Evolutionary conservation across 2,797 vertebrate genomes (phyloP), one percentile per base, ranked within the genome.

Genomic region (Psittacula derbiana): DNA sequence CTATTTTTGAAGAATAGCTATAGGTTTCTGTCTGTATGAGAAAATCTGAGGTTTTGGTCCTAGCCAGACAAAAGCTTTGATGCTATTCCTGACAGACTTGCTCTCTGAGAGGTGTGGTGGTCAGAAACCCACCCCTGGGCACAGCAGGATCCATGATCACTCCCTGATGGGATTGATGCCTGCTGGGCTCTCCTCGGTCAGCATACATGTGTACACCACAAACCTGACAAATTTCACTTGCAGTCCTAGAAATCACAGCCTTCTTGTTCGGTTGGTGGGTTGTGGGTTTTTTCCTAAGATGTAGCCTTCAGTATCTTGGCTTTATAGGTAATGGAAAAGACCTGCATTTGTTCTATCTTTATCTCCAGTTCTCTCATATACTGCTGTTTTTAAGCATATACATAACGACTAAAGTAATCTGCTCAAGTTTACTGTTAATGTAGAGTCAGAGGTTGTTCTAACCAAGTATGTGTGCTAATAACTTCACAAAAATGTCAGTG

Each of bases 121-220:
- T 70, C 53, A 64, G 40, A 50, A 84, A 27, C 20, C 15, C 1
- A 0, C 1, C 8, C 6, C 21, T 33, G 8, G 12, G 17, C 3
- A 0, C 21, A 58, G 23, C 24, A 27, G 11, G 9, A 20, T 76
- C 11, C 43, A 19, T 14, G 15, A 13, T 36, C 10, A 8, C 52
- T 70, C 9, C 10, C 5, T 62, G 9, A 16, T 2, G 3, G 65
- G 9, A n/a, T 3, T 62, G 31, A 14, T 64, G 27, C 1, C 1
- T 62, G 5, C 12, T 53, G 7, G 7, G 8, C 10, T 61, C 14
- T 72, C 38, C 23, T n/a, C n/a, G 20, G 19, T 49, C 2, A 1
- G 3, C 19, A 5, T 62, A 23, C 16, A 7, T 2, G 7, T 52
- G 4, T 6, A 2, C 75, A 30, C 12, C 25, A 38, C 15, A 36